Conservation (phyloP, 2,888 invertebrate species). For the Meganola albula region DNA sequence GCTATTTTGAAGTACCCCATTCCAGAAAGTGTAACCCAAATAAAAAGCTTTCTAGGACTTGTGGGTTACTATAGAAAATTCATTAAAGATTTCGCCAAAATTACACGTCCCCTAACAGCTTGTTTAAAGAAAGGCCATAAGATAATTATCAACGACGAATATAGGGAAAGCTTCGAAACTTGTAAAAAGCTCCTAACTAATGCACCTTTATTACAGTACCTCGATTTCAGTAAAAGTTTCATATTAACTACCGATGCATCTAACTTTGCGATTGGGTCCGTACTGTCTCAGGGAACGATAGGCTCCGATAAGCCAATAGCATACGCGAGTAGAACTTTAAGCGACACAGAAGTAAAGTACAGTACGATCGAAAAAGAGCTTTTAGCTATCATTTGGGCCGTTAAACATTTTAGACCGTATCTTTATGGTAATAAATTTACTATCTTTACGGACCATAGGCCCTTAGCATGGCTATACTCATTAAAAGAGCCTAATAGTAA, state of each 20-base stretch:
- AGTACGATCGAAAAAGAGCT: conserved; percentile 6
- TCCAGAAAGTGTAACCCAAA: conserved; percentile 24
- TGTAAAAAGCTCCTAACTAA: conserved; percentile 9
- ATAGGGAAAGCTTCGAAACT: conserved; percentile 10
- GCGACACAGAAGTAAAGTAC: conserved; percentile 5
- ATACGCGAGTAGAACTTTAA: conserved; percentile 10
- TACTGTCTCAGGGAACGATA: conserved; percentile 22
- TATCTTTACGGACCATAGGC: conserved; percentile 5
- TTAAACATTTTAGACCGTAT: conserved; percentile 7
- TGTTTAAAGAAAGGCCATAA: conserved; percentile 6
- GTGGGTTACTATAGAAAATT: conserved; percentile 45
- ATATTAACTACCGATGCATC: conserved; percentile 24
- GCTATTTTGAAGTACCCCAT: conserved; percentile 24
- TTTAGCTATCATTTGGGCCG: conserved; percentile 7
- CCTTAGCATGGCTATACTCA: neutral
- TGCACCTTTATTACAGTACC: conserved; percentile 9
- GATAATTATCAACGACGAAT: conserved; percentile 9
- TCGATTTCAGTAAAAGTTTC: conserved; percentile 24
- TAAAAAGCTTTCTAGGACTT: conserved; percentile 40
- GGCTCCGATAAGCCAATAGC: conserved; percentile 22
- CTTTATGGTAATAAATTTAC: conserved; percentile 6
- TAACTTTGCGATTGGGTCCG: conserved; percentile 21
- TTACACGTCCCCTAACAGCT: conserved; percentile 17
- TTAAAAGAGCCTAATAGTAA: neutral
- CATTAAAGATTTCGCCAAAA: conserved; percentile 29